phyloP scores from a whole-genome alignment of 2,888 invertebrate species.

The Cryptophagus acutangulus region DNA sequence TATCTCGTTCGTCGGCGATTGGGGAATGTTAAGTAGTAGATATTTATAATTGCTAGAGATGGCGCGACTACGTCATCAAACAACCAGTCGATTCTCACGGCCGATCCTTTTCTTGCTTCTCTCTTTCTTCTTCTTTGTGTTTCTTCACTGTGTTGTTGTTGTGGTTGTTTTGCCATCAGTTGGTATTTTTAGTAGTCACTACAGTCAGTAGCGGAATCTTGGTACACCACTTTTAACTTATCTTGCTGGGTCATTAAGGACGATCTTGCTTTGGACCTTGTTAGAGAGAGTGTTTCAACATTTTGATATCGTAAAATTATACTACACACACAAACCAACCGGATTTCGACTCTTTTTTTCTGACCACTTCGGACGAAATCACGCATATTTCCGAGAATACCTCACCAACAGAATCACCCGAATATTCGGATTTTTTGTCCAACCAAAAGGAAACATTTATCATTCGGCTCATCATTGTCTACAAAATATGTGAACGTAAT shows the following conservation, averaged over 20 bases:
- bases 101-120: slow-evolving; percentile 28
- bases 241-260: slow-evolving; percentile 44
- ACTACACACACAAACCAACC: too few species aligned
- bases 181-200: slow-evolving; percentile 42
- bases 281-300: slow-evolving; percentile 35
- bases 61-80: slow-evolving; percentile 37
- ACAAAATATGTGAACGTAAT: too few species aligned
- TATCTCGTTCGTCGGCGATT: slow-evolving; percentile 41
- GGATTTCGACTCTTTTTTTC: too few species aligned
- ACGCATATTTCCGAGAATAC: too few species aligned
- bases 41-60: slow-evolving; percentile 46
- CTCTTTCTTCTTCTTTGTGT: slow-evolving; percentile 17
- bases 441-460: too few species aligned
- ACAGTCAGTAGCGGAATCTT: slow-evolving; percentile 46
- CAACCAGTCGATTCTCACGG: slow-evolving; percentile 40
- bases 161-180: slow-evolving; percentile 22
- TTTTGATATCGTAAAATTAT: slow-evolving; percentile 38
- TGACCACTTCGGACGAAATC: too few species aligned
- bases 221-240: slow-evolving; percentile 46
- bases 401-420: too few species aligned
- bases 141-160: slow-evolving; percentile 24
- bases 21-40: slow-evolving; percentile 46
- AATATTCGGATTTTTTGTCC: too few species aligned
- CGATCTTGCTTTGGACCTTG: slow-evolving; percentile 42
- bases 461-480: too few species aligned